Percentiles rank a stretch among this genome's conserved stretches.
These are phyloP conservation scores for Egretta garzetta DNA, from an alignment of 2,113 vertebrate genomes.

Conservation along the genomic window DNA sequence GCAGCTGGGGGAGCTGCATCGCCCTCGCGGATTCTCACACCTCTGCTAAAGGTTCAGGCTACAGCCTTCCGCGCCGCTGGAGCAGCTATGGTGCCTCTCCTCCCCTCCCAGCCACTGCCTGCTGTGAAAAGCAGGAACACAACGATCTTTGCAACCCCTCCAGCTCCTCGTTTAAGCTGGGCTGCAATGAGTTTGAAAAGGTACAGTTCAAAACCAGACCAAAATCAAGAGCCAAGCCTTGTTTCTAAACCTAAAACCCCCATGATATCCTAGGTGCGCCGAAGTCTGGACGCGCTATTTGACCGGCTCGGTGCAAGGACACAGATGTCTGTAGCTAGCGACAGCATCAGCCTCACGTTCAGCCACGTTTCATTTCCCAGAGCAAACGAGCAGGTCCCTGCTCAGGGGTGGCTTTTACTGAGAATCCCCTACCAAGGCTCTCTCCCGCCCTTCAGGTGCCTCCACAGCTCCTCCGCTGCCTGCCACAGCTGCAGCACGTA, in stretches of 20 bases:
- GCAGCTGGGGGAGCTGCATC: not conserved
- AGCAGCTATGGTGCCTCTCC: not conserved
- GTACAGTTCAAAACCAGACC: not conserved
- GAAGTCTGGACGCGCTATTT: rapidly evolving
- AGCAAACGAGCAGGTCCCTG: not conserved
- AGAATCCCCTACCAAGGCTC: not conserved
- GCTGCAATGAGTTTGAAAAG: not conserved
- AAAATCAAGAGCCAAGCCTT: not conserved
- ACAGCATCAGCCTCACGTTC: rapidly evolving
- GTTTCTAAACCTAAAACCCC: not conserved
- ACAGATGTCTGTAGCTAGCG: rapidly evolving
- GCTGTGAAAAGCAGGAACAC: not conserved
- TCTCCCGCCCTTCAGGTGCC: not conserved
- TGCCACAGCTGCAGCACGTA: not conserved
- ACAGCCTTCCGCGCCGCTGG: rapidly evolving
- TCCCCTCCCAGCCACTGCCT: not conserved
- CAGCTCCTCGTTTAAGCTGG: not conserved
- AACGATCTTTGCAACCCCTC: not conserved
- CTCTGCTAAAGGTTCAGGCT: rapidly evolving
- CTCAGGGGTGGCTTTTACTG: not conserved
- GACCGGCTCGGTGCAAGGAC: rapidly evolving
- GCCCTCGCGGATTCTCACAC: rapidly evolving
- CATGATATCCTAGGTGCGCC: too few relatives aligned
- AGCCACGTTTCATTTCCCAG: not conserved
- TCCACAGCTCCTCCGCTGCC: not conserved